Evolutionary conservation across 2,113 vertebrate genomes (phyloP).

Genomic region (Alouatta palliata): DNA sequence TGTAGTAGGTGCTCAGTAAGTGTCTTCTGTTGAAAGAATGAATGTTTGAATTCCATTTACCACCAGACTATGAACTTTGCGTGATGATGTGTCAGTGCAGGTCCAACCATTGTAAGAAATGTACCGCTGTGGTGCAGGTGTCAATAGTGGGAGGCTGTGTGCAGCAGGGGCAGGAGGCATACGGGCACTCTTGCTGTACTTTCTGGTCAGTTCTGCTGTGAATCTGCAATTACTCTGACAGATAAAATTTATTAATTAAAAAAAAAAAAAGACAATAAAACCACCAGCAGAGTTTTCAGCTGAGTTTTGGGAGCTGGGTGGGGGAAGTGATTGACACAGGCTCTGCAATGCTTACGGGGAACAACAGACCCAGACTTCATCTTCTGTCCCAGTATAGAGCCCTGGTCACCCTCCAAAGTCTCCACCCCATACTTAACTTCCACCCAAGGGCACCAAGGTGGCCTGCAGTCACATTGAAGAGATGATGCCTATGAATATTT

Average conservation of each 20-base stretch:
- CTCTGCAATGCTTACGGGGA: not conserved
- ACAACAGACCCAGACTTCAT: not conserved
- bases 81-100: accelerated
- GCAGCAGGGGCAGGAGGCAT: accelerated
- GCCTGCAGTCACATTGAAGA: not conserved
- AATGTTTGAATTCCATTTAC: not conserved
- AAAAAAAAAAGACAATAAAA: not conserved
- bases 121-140: not conserved
- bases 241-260: not conserved
- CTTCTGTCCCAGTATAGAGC: not conserved
- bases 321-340: not conserved
- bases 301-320: not conserved
- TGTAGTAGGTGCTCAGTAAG: not conserved
- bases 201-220: not conserved
- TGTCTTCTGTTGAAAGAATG: not conserved
- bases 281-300: not conserved
- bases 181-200: accelerated
- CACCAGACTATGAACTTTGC: not conserved
- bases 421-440: not conserved
- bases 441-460: not conserved
- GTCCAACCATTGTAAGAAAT: not conserved
- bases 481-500: conserved; percentile 42
- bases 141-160: no score
- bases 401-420: no score
- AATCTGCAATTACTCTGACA: not conserved